Evolutionary conservation across 2,888 invertebrate species (phyloP).

Genomic region (Auanema sp.): DNA sequence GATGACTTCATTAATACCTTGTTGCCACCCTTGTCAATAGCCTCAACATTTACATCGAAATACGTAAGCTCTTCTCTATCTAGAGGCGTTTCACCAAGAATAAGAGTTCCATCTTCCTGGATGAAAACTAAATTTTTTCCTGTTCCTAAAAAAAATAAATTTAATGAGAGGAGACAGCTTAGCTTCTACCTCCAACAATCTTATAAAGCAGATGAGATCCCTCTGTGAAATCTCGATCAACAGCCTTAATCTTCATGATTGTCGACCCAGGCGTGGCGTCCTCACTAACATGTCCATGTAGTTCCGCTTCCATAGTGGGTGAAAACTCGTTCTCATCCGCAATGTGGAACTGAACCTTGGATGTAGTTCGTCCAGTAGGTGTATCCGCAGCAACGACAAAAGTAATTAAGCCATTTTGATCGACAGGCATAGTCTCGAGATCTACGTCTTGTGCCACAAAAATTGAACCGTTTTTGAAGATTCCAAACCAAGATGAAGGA

Average conservation of each 20-base stretch:
- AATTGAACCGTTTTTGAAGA: conserved; percentile 50
- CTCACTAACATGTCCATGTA: conserved; percentile 20
- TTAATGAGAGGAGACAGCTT: not conserved
- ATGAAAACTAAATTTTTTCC: conserved; percentile 47
- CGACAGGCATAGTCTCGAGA: conserved; percentile 17
- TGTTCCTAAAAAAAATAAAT: conserved; percentile 19
- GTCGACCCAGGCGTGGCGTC: conserved; percentile 29
- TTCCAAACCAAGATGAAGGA: conserved; percentile 33
- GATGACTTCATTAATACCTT: conserved; percentile 21
- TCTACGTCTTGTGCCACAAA: conserved; percentile 24
- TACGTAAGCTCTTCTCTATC: conserved; percentile 18
- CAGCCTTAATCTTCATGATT: conserved; percentile 46
- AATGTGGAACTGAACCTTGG: not conserved
- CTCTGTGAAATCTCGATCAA: conserved; percentile 46
- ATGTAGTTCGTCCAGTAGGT: not conserved
- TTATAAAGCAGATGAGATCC: conserved; percentile 35
- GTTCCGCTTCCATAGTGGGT: conserved; percentile 45
- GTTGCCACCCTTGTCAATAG: conserved; percentile 36
- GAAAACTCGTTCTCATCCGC: conserved; percentile 56
- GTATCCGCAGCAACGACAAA: conserved; percentile 11
- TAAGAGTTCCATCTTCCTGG: conserved; percentile 46
- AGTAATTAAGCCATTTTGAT: not conserved
- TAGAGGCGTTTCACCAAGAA: conserved; percentile 30
- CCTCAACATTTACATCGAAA: conserved; percentile 44
- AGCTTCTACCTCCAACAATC: conserved; percentile 32